Base-by-base conservation (phyloP, 2,113 vertebrate species). In the Megaleporinus macrocephalus region DNA sequence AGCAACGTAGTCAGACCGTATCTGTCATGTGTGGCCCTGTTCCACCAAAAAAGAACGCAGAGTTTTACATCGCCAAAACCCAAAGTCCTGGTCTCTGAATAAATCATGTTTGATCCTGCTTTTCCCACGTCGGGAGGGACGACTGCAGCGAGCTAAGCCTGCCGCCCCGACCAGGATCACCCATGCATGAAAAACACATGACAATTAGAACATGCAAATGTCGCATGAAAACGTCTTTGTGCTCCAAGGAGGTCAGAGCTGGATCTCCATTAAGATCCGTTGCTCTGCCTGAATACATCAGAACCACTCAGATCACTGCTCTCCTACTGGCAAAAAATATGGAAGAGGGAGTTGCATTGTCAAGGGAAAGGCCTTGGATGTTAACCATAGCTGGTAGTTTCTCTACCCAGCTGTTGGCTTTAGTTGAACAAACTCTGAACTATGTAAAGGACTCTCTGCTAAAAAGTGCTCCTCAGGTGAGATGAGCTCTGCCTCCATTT, bases 201-300 rank as follows among this genome's bases (percentile, higher is more conserved):
- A n/a, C 79, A 82, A 85, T 86, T 89, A 87, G 85, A 89, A 85
- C 80, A 66, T 87, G 88, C 78, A 88, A 85, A 89, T 74, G 27
- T 57, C 61, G 62, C 59, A 2, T 68, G 63, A 44, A 12, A 22
- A n/a, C 13, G 27, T 14, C 5, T 27, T 51, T 18, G 6, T 44
- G 51, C 12, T n/a, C 29, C n/a, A n/a, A 4, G 33, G 27, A 73
- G 16, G 53, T 55, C 22, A 6, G 6, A 55, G 20, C 53, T 55
- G 53, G 18, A 55, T 18, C 20, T 55, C 53, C 53, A 82, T 83
- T 78, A 82, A 72, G 33, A 41, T 29, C 12, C 78, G 83, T 71
- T 7, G 15, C 0, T 10, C 29, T 5, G 59, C 70, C 82, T 85
- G 24, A 47, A 51, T 61, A 63, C 76, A 77, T 81, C 7, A 69